Conservation (phyloP, 2,888 invertebrate genomes). For the Deilephila porcellus region DNA sequence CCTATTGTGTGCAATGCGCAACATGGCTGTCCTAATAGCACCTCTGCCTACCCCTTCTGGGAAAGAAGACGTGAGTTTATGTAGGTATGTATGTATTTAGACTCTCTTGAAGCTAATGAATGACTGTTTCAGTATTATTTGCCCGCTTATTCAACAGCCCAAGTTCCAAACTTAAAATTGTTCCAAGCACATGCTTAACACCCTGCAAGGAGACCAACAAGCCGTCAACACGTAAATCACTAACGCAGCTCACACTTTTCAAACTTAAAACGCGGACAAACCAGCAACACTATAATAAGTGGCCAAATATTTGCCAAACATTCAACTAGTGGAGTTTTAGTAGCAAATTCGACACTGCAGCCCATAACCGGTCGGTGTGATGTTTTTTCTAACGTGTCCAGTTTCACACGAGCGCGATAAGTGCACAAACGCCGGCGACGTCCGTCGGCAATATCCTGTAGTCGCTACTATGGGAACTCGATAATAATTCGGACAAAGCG, state of each 20-base stretch:
- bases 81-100: too few species aligned
- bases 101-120: neutral
- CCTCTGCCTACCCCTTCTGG: too few species aligned
- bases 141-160: neutral
- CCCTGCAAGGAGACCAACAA: neutral
- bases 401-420: conserved; percentile 61
- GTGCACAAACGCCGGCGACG: conserved; percentile 52
- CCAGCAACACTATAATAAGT: conserved; percentile 17
- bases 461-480: conserved; percentile 19
- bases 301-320: conserved; percentile 30
- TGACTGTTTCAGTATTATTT: neutral
- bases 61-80: too few species aligned
- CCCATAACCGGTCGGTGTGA: conserved; percentile 51
- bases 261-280: conserved; percentile 5
- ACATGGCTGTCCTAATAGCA: too few species aligned
- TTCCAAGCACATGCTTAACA: neutral
- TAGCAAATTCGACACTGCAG: conserved; percentile 51
- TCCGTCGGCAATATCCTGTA: conserved; percentile 37
- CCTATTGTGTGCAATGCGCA: too few species aligned
- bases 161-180: neutral
- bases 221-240: conserved; percentile 7
- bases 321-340: conserved; percentile 43
- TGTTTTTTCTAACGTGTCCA: conserved; percentile 56
- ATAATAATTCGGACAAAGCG: neutral
- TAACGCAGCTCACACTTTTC: neutral